Conservation (phyloP, 2,113 vertebrate genomes). For the Helogale parvula region DNA sequence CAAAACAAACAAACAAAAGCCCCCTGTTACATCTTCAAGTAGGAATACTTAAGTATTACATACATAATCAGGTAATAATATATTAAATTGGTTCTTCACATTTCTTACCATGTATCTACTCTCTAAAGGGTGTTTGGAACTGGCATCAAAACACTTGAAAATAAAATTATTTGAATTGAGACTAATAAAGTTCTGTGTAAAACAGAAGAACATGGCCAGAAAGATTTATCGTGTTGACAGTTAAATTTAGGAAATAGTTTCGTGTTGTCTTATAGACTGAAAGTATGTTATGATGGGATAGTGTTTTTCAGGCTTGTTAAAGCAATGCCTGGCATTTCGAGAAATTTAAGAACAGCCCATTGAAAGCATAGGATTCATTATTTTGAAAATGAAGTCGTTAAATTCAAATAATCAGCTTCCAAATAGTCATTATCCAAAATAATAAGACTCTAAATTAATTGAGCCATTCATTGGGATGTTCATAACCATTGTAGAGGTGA, state of each 20-base stretch:
- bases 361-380: background rate
- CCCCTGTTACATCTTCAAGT: background rate
- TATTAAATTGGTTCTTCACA: background rate
- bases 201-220: background rate
- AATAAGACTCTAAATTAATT: conserved; percentile 29
- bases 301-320: conserved; percentile 38
- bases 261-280: background rate
- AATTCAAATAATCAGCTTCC: conserved; percentile 12
- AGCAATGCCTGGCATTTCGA: background rate
- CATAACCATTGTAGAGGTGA: background rate
- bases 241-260: background rate
- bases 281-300: background rate
- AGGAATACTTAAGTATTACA: background rate
- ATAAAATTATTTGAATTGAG: conserved; percentile 34
- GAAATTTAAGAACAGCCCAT: background rate
- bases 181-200: background rate
- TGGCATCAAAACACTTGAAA: background rate
- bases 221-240: background rate
- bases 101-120: background rate
- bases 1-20: background rate
- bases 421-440: background rate
- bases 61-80: background rate
- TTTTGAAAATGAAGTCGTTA: conserved; percentile 19
- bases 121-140: background rate
- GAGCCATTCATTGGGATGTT: background rate